These are phyloP conservation scores for Spatula clypeata DNA, from an alignment of 2,797 vertebrate genomes.

Conservation along the genomic window DNA sequence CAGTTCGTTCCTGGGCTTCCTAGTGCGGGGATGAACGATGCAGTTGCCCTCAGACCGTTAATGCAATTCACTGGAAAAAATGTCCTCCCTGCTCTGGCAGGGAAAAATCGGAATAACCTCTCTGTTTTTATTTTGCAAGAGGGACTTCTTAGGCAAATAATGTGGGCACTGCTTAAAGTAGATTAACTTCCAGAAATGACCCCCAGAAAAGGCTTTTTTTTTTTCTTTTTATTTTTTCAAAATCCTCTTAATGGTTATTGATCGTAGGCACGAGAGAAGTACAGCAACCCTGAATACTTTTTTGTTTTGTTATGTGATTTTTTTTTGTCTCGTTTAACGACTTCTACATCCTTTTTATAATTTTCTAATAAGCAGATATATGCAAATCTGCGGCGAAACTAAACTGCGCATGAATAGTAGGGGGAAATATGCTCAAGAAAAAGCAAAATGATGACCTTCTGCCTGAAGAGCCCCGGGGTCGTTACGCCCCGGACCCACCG, in stretches of 20 bases:
- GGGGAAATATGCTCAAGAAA: rapidly evolving
- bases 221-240: background rate
- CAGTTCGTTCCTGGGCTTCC: background rate
- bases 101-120: background rate
- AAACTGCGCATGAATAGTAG: rapidly evolving
- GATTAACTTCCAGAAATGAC: background rate
- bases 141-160: background rate
- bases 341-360: background rate
- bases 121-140: background rate
- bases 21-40: background rate
- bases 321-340: background rate
- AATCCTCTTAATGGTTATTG: background rate
- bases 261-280: background rate
- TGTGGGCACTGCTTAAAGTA: background rate
- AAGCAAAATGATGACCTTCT: background rate
- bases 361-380: background rate
- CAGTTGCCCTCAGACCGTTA: background rate
- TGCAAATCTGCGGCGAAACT: rapidly evolving
- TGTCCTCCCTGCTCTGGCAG: background rate
- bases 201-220: background rate
- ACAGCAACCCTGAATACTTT: rapidly evolving
- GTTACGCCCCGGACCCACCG: background rate
- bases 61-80: background rate
- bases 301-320: background rate
- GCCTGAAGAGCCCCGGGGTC: background rate